Evolutionary conservation across 1,140 invertebrate species (phyloP).

Genomic region (Plectrocnemia conspersa): DNA sequence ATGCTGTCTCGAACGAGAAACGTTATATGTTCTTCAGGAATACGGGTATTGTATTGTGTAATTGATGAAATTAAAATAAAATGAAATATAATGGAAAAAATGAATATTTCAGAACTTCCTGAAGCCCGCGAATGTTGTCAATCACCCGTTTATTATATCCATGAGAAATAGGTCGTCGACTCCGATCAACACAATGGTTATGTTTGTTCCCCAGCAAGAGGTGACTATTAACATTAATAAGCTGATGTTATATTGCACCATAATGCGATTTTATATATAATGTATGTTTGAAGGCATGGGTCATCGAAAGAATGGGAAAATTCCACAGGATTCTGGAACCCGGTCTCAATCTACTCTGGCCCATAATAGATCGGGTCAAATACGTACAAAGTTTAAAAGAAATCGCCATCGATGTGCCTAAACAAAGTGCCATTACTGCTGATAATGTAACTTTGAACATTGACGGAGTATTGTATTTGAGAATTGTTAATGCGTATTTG

Average conservation of each 20-base stretch:
- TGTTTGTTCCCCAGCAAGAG: constrained; percentile 99
- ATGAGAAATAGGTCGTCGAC: constrained; percentile 61
- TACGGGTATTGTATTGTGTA: too few species aligned
- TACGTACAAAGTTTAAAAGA: constrained; percentile 99
- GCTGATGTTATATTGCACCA: constrained; percentile 13
- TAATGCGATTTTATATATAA: not conserved
- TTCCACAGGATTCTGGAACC: constrained; percentile 90
- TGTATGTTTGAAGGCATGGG: constrained; percentile 73
- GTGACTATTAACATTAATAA: constrained; percentile 47
- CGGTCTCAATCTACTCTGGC: constrained; percentile 90
- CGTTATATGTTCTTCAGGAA: too few species aligned
- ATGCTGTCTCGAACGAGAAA: too few species aligned
- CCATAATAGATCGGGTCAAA: constrained; percentile 88
- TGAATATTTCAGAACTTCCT: too few species aligned
- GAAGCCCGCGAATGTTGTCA: too few species aligned
- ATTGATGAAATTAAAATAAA: too few species aligned
- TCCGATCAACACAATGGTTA: constrained; percentile 87
- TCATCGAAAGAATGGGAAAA: constrained; percentile 98
- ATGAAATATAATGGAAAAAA: too few species aligned
- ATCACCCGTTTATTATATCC: too few species aligned
- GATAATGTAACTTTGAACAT: constrained; percentile 96
- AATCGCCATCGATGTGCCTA: constrained; percentile 98
- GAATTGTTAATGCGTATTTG: constrained; percentile 88
- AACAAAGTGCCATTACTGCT: constrained; percentile 96
- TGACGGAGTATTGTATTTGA: constrained; percentile 95